Conservation (phyloP, 2,113 vertebrate species). For the Tetrao urogallus region DNA sequence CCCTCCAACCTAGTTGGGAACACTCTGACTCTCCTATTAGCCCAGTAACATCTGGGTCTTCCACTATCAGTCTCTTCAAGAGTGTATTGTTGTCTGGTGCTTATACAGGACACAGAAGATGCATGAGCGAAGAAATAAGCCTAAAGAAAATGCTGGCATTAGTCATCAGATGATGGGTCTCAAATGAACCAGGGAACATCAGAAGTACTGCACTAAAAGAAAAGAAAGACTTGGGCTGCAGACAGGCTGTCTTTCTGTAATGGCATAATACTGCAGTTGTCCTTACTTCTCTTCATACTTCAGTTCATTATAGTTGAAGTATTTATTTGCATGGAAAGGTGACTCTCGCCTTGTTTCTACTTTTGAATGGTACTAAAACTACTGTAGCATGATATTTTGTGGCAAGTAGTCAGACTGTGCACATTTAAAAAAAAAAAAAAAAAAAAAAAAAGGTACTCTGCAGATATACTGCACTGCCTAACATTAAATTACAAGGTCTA, state of each 20-base stretch:
- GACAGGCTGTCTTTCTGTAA: background rate
- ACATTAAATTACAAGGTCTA: conserved; percentile 33
- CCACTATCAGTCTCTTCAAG: background rate
- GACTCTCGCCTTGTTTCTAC: background rate
- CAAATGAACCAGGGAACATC: background rate
- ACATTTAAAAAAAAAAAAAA: background rate
- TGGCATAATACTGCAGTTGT: background rate
- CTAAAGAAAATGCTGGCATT: background rate
- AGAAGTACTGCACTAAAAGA: background rate
- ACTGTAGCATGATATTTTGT: background rate
- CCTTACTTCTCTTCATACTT: background rate
- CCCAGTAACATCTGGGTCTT: background rate
- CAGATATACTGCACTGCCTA: background rate
- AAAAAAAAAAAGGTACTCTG: background rate
- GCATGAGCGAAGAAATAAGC: background rate
- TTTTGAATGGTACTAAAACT: background rate
- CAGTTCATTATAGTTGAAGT: background rate
- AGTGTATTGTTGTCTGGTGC: background rate
- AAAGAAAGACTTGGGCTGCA: background rate
- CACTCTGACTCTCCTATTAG: background rate
- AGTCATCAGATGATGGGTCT: background rate
- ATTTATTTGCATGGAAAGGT: background rate
- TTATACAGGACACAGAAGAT: background rate
- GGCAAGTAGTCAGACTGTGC: background rate
- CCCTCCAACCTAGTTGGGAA: background rate